Conservation (phyloP, 2,888 invertebrate species). For the Steinernema hermaphroditum region DNA sequence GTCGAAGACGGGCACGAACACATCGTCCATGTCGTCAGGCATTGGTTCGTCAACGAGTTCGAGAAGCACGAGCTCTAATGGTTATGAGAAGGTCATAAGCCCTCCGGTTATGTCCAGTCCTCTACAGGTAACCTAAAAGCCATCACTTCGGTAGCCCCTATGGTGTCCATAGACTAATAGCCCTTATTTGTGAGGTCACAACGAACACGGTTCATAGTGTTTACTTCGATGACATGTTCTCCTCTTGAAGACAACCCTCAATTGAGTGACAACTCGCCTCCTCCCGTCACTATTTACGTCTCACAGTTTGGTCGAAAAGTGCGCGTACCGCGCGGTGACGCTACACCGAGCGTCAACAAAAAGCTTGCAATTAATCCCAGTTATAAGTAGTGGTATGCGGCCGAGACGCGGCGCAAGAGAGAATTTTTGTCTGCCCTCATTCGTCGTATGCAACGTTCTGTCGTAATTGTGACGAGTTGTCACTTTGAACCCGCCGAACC, state of each 20-base stretch:
- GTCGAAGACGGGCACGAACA: constrained; percentile 18
- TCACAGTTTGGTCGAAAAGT: constrained; percentile 7
- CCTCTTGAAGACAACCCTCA: no score
- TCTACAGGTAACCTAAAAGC: constrained; percentile 4
- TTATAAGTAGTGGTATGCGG: constrained; percentile 21
- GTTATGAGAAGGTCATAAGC: constrained; percentile 1
- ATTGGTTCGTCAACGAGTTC: constrained; percentile 23
- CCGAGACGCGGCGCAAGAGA: neutral
- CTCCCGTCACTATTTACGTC: neutral
- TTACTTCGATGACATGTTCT: no score
- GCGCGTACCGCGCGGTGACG: constrained; percentile 28
- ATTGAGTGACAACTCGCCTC: no score
- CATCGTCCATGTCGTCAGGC: constrained; percentile 4
- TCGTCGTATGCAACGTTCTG: constrained; percentile 2
- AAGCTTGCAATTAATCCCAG: constrained; percentile 29
- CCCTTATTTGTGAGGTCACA: no score
- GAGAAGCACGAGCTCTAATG: constrained; percentile 7
- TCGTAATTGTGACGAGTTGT: no score
- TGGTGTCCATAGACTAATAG: no score
- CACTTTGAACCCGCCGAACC: no score
- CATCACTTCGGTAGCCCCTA: no score
- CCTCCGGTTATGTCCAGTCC: constrained; percentile 18
- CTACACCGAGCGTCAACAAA: constrained; percentile 28
- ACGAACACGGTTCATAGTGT: no score
- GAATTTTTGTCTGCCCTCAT: constrained; percentile 10